Percentiles rank a stretch among this genome's conserved stretches.
phyloP scores from a whole-genome alignment of 2,888 invertebrate genomes.

The Deilephila porcellus region DNA sequence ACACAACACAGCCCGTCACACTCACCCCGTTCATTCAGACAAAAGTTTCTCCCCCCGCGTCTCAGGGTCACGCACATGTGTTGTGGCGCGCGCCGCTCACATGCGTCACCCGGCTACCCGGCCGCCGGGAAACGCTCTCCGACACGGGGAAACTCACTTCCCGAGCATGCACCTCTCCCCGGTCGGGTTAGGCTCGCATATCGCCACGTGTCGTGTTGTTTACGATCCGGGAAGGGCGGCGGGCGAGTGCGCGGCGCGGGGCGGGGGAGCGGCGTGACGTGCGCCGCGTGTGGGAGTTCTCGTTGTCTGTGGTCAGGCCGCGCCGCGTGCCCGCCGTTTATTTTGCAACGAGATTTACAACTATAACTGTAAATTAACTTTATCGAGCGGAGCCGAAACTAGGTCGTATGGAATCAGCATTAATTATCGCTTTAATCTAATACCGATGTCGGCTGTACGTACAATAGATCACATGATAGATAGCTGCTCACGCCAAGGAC shows the following conservation, averaged over 20 bases:
- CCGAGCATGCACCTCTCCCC: constrained; percentile 38
- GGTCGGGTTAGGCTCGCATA: constrained; percentile 59
- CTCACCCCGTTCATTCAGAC: constrained; percentile 78
- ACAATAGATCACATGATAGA: constrained; percentile 85
- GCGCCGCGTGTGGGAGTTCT: constrained; percentile 70
- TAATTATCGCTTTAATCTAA: constrained; percentile 84
- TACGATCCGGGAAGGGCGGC: constrained; percentile 60
- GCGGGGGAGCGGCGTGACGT: constrained; percentile 51
- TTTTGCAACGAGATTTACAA: constrained; percentile 84
- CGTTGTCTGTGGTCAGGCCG: constrained; percentile 81
- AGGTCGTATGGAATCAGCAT: constrained; percentile 85
- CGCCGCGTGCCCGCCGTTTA: constrained; percentile 75
- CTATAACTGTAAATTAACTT: constrained; percentile 84
- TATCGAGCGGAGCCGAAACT: constrained; percentile 80
- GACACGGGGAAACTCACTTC: constrained; percentile 42
- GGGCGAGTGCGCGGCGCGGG: constrained; percentile 34
- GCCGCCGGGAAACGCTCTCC: constrained; percentile 45
- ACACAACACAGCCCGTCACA: constrained; percentile 65
- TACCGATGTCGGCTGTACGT: constrained; percentile 78
- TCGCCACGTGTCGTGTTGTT: constrained; percentile 66
- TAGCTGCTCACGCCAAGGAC: constrained; percentile 80
- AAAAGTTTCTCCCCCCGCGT: constrained; percentile 65
- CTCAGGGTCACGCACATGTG: constrained; percentile 70
- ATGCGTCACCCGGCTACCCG: constrained; percentile 61
- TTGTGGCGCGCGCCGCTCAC: constrained; percentile 71